These are phyloP conservation scores for Bicyclus anynana DNA, from an alignment of 1,140 invertebrate genomes.

Conservation along the genomic window DNA sequence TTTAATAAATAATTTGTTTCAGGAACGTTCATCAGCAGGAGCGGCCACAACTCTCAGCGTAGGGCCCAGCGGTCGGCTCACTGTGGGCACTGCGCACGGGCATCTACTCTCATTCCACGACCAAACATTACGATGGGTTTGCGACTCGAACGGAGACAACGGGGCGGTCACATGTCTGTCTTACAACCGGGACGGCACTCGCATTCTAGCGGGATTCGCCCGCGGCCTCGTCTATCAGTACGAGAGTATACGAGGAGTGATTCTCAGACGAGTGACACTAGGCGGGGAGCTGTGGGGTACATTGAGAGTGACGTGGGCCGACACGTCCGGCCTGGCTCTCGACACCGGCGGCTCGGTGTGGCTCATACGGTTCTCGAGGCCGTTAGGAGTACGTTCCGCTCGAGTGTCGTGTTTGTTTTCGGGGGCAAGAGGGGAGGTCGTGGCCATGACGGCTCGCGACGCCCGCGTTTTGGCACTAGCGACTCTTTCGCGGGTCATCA, in stretches of 20 bases:
- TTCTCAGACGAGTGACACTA: conserved; percentile 90
- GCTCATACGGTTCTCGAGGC: conserved; percentile 93
- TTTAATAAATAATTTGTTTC: conserved; percentile 32
- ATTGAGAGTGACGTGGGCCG: conserved; percentile 88
- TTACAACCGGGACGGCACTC: conserved; percentile 91
- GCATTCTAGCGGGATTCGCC: conserved; percentile 92
- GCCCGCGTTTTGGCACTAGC: conserved; percentile 90
- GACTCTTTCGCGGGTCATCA: conserved; percentile 93
- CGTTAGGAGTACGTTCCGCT: conserved; percentile 92
- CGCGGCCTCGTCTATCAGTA: conserved; percentile 92
- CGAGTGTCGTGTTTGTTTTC: conserved; percentile 94
- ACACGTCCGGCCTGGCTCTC: conserved; percentile 82
- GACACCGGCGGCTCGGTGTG: conserved; percentile 99
- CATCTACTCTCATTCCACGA: conserved; percentile 93
- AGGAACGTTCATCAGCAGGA: conserved; percentile 94
- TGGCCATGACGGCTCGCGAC: conserved; percentile 58
- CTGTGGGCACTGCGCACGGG: conserved; percentile 95
- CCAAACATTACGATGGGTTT: conserved; percentile 92
- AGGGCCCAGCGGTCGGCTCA: conserved; percentile 85
- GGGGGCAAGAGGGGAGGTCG: conserved; percentile 93
- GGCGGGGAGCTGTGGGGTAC: conserved; percentile 93
- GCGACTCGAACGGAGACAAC: conserved; percentile 83
- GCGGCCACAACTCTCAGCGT: conserved; percentile 89
- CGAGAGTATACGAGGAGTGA: conserved; percentile 86
- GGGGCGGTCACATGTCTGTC: conserved; percentile 91